These are phyloP conservation scores for Microchrysa polita DNA, from an alignment of 2,888 invertebrate genomes.

Conservation along the genomic window DNA sequence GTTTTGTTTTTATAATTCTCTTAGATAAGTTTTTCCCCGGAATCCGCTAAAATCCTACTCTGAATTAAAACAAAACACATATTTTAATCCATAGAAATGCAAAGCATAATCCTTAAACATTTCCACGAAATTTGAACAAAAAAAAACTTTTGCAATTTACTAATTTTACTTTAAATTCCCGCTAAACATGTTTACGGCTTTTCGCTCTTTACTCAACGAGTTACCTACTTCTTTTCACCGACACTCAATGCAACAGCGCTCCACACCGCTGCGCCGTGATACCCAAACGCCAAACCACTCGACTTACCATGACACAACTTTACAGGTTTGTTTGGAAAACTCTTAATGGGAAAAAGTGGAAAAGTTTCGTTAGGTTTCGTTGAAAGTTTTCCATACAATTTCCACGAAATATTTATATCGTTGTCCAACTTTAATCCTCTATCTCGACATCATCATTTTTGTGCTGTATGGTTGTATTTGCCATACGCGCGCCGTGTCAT, in stretches of 20 bases:
- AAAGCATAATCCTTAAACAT: too few species aligned
- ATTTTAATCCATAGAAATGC: too few species aligned
- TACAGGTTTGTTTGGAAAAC: neutral
- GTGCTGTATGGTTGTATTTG: too few species aligned
- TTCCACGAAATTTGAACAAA: too few species aligned
- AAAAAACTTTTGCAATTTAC: too few species aligned
- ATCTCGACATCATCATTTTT: neutral
- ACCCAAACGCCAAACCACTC: neutral
- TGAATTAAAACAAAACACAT: too few species aligned
- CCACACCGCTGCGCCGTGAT: too few species aligned
- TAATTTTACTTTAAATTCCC: too few species aligned
- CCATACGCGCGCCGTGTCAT: too few species aligned
- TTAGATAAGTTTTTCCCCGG: too few species aligned
- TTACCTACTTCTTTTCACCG: neutral
- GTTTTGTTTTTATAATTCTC: slow-evolving; percentile 13
- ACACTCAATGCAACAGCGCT: neutral
- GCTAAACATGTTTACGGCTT: neutral
- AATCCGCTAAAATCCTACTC: too few species aligned
- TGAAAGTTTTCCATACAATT: neutral
- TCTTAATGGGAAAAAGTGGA: slow-evolving; percentile 6
- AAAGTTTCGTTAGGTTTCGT: slow-evolving; percentile 17
- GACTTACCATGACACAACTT: slow-evolving; percentile 1
- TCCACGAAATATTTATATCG: slow-evolving; percentile 17
- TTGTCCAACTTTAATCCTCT: slow-evolving; percentile 5
- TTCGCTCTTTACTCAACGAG: neutral